phyloP scores from a whole-genome alignment of 1,140 invertebrate species.

The Drosophila leontia region DNA sequence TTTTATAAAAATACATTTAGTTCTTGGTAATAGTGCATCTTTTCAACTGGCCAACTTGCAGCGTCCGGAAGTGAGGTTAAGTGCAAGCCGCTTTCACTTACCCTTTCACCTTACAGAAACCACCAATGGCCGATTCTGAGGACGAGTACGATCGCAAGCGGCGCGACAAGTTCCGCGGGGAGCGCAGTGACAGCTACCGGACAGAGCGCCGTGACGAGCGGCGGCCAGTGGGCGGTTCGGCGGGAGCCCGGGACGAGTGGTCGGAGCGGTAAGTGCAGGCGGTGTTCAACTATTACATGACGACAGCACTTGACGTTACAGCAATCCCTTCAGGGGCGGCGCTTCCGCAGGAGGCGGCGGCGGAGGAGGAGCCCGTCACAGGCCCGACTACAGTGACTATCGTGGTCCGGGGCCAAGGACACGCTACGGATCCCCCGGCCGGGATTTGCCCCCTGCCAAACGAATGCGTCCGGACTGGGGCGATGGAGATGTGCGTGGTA shows the following conservation, averaged over 20 bases:
- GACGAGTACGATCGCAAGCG: constrained; percentile 96
- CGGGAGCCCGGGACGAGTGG: constrained; percentile 90
- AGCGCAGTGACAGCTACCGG: constrained; percentile 92
- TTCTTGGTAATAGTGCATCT: not conserved
- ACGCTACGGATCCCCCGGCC: constrained; percentile 90
- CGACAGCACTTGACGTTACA: constrained; percentile 35
- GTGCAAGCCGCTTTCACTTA: constrained; percentile 43
- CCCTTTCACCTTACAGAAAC: constrained; percentile 26
- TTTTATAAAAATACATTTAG: too few species aligned
- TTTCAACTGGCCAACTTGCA: not conserved
- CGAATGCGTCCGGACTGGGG: constrained; percentile 92
- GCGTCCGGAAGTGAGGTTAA: constrained; percentile 23
- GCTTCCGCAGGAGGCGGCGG: constrained; percentile 77
- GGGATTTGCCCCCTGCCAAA: constrained; percentile 93
- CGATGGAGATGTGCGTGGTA: constrained; percentile 82
- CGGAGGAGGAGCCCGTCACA: constrained; percentile 84
- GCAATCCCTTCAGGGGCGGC: constrained; percentile 81
- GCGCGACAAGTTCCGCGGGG: constrained; percentile 95
- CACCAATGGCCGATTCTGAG: constrained; percentile 94
- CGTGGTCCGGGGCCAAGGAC: constrained; percentile 86
- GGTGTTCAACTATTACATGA: constrained; percentile 5
- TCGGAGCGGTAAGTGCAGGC: constrained; percentile 87
- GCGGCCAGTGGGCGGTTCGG: constrained; percentile 60
- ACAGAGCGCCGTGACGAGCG: constrained; percentile 90
- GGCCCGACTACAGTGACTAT: constrained; percentile 90